These are phyloP conservation scores for Nomia melanderi DNA, from an alignment of 1,140 invertebrate genomes.

Conservation along the genomic window DNA sequence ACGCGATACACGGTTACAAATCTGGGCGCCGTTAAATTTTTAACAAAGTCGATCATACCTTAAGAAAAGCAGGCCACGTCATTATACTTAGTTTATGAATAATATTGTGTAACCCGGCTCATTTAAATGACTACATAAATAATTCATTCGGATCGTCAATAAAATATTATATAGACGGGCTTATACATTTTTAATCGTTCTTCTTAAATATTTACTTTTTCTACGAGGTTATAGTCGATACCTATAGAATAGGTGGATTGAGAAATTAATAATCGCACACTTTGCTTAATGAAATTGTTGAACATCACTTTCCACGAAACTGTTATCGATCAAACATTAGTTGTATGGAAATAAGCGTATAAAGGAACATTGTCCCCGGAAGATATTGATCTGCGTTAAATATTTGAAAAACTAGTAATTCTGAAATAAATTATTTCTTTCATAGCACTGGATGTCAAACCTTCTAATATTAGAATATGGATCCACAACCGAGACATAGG, in stretches of 20 bases:
- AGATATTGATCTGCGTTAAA: neutral
- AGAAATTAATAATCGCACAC: neutral
- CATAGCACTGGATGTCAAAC: conserved; percentile 87
- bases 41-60: neutral
- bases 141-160: too few species aligned
- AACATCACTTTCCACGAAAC: neutral
- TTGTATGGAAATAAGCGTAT: neutral
- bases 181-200: too few species aligned
- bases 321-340: neutral
- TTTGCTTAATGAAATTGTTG: neutral
- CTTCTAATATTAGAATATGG: conserved; percentile 94
- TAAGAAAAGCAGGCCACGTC: neutral
- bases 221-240: neutral
- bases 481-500: conserved; percentile 93
- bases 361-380: neutral
- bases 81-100: neutral
- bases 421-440: conserved; percentile 9
- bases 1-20: conserved; percentile 13
- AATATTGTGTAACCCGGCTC: neutral
- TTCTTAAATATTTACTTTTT: too few species aligned
- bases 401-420: neutral
- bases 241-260: too few species aligned
- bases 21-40: conserved; percentile 21
- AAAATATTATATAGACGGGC: too few species aligned
- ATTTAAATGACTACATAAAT: too few species aligned